Conservation (phyloP, 2,888 invertebrate genomes). For the Eucera pruinosa region DNA sequence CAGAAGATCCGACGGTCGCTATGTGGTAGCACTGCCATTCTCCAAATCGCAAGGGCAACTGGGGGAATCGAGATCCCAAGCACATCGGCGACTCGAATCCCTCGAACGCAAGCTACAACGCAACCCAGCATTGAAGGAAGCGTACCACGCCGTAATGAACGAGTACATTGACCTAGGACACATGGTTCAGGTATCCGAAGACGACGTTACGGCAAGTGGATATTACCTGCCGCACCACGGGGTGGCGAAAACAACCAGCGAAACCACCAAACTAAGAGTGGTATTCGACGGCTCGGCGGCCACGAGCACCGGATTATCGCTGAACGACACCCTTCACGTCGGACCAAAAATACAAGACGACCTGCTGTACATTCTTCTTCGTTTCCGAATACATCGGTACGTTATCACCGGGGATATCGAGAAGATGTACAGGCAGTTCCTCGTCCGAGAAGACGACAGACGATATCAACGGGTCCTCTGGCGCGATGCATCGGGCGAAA, state of each 20-base stretch:
- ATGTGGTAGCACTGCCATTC: constrained; percentile 48
- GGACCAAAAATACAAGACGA: constrained; percentile 71
- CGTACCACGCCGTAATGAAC: constrained; percentile 17
- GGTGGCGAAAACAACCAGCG: constrained; percentile 60
- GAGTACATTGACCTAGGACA: constrained; percentile 32
- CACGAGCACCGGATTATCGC: constrained; percentile 54
- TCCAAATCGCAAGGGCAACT: constrained; percentile 20
- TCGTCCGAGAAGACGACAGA: constrained; percentile 55
- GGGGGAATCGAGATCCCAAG: constrained; percentile 30
- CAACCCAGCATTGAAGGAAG: background rate
- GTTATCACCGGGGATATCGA: constrained; percentile 74
- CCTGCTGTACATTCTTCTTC: constrained; percentile 60
- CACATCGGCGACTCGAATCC: constrained; percentile 1
- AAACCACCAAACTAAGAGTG: constrained; percentile 69
- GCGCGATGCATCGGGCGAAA: constrained; percentile 45
- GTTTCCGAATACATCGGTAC: constrained; percentile 63
- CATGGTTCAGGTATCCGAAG: background rate
- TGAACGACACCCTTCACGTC: constrained; percentile 68
- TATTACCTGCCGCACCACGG: constrained; percentile 73
- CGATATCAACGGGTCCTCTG: constrained; percentile 75
- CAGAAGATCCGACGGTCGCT: constrained; percentile 30
- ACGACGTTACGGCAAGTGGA: background rate
- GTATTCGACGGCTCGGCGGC: constrained; percentile 74
- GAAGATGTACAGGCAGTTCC: constrained; percentile 75
- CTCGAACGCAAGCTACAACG: constrained; percentile 11